Percentiles rank a stretch among this genome's conserved stretches.
These are phyloP conservation scores for Mormyrops boulengeri DNA, from an alignment of 2,797 vertebrate species.

Conservation along the genomic window DNA sequence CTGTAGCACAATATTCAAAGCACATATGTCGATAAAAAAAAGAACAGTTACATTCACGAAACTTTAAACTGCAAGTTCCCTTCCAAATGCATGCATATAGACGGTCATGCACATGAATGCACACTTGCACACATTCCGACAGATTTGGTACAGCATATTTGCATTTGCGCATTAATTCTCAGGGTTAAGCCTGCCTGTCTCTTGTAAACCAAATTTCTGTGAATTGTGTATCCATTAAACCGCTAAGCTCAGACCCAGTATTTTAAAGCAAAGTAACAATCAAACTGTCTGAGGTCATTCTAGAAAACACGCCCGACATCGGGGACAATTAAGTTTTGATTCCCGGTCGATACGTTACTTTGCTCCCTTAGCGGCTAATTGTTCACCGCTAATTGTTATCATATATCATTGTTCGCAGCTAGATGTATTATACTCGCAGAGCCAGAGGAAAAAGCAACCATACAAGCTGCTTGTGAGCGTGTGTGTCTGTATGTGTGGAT, in stretches of 20 bases:
- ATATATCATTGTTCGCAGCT: constrained; percentile 19
- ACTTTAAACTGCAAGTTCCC: background rate
- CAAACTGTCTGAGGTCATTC: background rate
- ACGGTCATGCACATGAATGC: background rate
- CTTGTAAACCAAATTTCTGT: background rate
- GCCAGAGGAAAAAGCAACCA: constrained; percentile 15
- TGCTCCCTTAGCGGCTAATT: constrained; percentile 24
- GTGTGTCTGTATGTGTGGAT: background rate
- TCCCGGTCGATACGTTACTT: constrained; percentile 29
- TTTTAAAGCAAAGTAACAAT: background rate
- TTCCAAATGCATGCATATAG: background rate
- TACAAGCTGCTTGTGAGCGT: background rate
- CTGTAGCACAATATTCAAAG: background rate
- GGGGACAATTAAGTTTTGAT: constrained; percentile 30
- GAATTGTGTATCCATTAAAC: background rate
- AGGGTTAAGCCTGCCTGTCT: background rate
- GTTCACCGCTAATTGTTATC: constrained; percentile 33
- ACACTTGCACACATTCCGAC: background rate
- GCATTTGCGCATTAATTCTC: background rate
- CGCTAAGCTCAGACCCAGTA: background rate
- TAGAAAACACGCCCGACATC: constrained; percentile 11
- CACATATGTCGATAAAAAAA: background rate
- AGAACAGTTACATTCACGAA: background rate
- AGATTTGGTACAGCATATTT: background rate
- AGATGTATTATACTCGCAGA: constrained; percentile 15